A percentile compares a stretch with the other conserved stretches of the same genome.
Evolutionary conservation across 2,113 vertebrate genomes (phyloP).

Genomic region (Seriola rivoliana): DNA sequence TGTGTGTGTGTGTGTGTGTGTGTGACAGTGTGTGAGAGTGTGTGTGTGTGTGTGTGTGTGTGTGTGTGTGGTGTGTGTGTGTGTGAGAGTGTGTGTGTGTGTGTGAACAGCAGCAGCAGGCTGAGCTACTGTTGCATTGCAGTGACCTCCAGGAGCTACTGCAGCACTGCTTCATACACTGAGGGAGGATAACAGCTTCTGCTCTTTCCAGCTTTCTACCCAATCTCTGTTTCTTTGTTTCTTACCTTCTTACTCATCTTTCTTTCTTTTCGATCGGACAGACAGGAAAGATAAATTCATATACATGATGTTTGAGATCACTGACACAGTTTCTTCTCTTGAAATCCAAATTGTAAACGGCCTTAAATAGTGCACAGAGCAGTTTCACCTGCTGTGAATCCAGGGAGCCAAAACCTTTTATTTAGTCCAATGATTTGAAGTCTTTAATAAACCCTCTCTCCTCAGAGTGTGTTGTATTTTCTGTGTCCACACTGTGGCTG

Average conservation of each 20-base stretch:
- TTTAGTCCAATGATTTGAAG: background rate
- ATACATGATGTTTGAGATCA: background rate
- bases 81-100: constrained; percentile 22
- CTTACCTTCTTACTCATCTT: too few species aligned
- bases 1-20: constrained; percentile 23
- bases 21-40: constrained; percentile 14
- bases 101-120: constrained; percentile 30
- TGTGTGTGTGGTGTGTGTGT: background rate
- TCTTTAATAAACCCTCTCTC: background rate
- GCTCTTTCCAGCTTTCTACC: background rate
- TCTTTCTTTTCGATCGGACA: background rate
- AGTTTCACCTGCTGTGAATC: background rate
- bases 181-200: background rate
- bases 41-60: constrained; percentile 5
- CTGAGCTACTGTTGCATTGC: constrained; percentile 62
- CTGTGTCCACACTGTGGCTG: background rate
- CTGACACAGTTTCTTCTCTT: too few species aligned
- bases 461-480: background rate
- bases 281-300: background rate
- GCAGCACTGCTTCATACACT: constrained; percentile 39
- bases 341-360: background rate
- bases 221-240: background rate
- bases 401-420: background rate
- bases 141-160: constrained; percentile 63
- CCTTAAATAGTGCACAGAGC: background rate